A percentile compares a stretch with the other conserved stretches of the same genome.
Conservation (phyloP, 1,140 invertebrate genomes). For the Nylanderia fulva region DNA sequence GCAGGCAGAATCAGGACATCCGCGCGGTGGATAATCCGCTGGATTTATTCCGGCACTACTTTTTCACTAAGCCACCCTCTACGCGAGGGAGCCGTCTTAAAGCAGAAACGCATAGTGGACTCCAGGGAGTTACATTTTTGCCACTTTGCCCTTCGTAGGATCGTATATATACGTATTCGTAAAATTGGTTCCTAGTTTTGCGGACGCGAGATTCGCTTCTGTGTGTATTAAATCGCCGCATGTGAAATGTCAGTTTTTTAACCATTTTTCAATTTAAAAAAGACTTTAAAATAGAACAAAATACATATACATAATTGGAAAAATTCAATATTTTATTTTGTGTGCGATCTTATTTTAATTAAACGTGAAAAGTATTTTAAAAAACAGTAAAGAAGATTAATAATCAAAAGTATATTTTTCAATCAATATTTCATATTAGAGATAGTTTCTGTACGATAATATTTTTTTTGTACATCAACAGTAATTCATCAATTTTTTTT, state of each 20-base stretch:
- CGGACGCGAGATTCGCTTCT: slow-evolving; percentile 36
- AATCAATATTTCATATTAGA: background rate
- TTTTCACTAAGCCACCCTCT: slow-evolving; percentile 68
- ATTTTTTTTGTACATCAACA: background rate
- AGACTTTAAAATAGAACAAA: background rate
- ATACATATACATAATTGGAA: background rate
- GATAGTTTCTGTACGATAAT: background rate
- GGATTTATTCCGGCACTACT: slow-evolving; percentile 71
- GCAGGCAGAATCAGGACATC: slow-evolving; percentile 59
- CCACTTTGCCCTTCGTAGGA: slow-evolving; percentile 30
- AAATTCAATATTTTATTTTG: slow-evolving; percentile 13
- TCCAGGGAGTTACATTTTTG: slow-evolving; percentile 68
- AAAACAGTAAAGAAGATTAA: background rate
- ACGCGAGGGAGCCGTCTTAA: slow-evolving; percentile 45
- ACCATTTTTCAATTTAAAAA: background rate
- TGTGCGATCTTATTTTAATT: no score
- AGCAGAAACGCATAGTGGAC: slow-evolving; percentile 63
- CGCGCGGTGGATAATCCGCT: slow-evolving; percentile 65
- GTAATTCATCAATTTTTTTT: background rate
- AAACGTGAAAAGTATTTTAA: no score
- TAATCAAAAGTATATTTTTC: background rate
- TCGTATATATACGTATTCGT: slow-evolving; percentile 1
- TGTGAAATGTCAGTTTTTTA: slow-evolving; percentile 31
- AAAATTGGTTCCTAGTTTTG: slow-evolving; percentile 60
- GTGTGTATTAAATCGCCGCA: slow-evolving; percentile 23